Conservation (phyloP, 2,797 vertebrate genomes). For the Sebastes glaucus region DNA sequence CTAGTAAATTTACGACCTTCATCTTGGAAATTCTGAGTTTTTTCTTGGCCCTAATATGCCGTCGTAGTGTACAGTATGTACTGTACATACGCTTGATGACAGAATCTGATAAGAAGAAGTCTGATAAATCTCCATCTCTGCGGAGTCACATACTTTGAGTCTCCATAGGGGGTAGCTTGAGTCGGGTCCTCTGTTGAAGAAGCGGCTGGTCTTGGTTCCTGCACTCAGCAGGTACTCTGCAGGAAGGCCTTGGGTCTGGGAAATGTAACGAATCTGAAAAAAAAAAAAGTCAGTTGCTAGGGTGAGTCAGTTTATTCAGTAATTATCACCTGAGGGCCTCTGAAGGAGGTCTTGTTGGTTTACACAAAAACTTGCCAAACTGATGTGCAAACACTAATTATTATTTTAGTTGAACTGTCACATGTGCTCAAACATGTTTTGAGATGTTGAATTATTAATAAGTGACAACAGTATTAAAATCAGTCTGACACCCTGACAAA, state of each 20-base stretch:
- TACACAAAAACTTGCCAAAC: not conserved
- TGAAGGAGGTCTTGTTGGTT: not conserved
- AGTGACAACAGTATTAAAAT: not conserved
- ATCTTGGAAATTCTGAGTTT: not conserved
- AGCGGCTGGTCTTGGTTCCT: conserved; percentile 97
- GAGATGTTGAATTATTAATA: not conserved
- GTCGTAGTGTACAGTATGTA: not conserved
- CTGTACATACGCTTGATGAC: not conserved
- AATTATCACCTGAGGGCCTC: not conserved
- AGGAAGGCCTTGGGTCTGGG: conserved; percentile 97
- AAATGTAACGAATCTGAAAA: conserved; percentile 95
- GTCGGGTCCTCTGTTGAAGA: conserved; percentile 97
- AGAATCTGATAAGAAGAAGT: not conserved
- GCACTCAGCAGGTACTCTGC: conserved; percentile 98
- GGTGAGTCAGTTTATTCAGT: not conserved
- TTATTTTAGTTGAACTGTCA: not conserved
- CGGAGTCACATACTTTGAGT: conserved; percentile 86
- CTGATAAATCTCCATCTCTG: not conserved
- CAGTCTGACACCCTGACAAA: not conserved
- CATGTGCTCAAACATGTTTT: not conserved
- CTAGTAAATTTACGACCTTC: not conserved
- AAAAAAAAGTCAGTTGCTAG: not conserved
- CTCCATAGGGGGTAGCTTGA: conserved; percentile 97
- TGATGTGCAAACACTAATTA: not conserved
- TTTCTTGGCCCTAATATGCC: not conserved